A percentile compares a stretch with the other conserved stretches of the same genome.
These are phyloP conservation scores for Chelonus formosanus DNA, from an alignment of 2,888 invertebrate genomes.

Conservation along the genomic window DNA sequence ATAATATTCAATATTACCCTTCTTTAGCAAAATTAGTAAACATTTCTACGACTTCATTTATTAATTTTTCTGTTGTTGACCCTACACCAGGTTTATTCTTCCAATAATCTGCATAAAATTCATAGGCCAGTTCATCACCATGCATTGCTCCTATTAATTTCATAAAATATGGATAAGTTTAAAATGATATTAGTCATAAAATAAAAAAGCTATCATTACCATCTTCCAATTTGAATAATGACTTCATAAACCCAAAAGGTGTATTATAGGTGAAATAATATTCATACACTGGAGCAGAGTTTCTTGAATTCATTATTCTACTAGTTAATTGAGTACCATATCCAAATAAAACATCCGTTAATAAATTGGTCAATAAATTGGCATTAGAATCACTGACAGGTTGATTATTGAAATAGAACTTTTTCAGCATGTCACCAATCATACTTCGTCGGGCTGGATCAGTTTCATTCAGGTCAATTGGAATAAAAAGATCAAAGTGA, in stretches of 20 bases:
- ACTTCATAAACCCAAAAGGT: slow-evolving; percentile 54
- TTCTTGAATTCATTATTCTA: slow-evolving; percentile 50
- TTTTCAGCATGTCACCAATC: slow-evolving; percentile 47
- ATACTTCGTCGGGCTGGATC: slow-evolving; percentile 44
- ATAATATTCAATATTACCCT: slow-evolving; percentile 55
- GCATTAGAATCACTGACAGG: slow-evolving; percentile 46
- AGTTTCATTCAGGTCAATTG: slow-evolving; percentile 55
- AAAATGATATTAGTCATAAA: neutral
- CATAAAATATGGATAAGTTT: neutral
- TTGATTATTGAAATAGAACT: slow-evolving; percentile 56
- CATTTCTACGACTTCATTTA: slow-evolving; percentile 62
- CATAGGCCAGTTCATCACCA: slow-evolving; percentile 66
- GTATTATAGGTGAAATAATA: slow-evolving; percentile 52
- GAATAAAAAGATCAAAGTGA: slow-evolving; percentile 55
- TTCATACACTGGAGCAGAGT: slow-evolving; percentile 52
- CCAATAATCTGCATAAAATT: slow-evolving; percentile 63
- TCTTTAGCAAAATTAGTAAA: slow-evolving; percentile 67
- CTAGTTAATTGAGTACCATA: slow-evolving; percentile 45
- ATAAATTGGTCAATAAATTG: slow-evolving; percentile 37
- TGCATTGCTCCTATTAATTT: slow-evolving; percentile 63
- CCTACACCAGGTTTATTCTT: slow-evolving; percentile 59
- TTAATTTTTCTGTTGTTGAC: slow-evolving; percentile 57
- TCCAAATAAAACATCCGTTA: slow-evolving; percentile 47
- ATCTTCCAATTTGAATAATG: slow-evolving; percentile 43
- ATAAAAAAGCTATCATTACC: slow-evolving; percentile 39